A percentile compares a stretch with the other conserved stretches of the same genome.
These are phyloP conservation scores for Osmerus mordax DNA, from an alignment of 2,113 vertebrate genomes.

Conservation along the genomic window DNA sequence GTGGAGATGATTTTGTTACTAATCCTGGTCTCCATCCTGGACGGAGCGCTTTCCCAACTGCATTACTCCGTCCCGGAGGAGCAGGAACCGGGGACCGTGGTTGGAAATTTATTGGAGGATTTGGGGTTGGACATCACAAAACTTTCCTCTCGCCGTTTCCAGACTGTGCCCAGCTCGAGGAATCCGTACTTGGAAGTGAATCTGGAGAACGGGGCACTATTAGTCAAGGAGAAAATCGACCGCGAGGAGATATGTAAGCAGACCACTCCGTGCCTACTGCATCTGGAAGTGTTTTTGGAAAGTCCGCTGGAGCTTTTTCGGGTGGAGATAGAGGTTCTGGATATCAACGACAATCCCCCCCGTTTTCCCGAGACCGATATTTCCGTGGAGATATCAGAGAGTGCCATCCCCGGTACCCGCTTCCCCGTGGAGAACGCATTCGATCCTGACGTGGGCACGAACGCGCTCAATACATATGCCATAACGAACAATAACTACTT, in stretches of 20 bases:
- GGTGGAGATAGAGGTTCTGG: conserved; percentile 94
- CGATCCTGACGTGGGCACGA: conserved; percentile 96
- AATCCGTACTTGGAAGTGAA: conserved; percentile 92
- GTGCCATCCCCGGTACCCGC: conserved; percentile 92
- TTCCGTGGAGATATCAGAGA: conserved; percentile 96
- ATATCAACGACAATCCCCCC: conserved; percentile 97
- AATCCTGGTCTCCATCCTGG: conserved; percentile 80
- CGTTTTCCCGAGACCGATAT: conserved; percentile 91
- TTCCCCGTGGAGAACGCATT: conserved; percentile 96
- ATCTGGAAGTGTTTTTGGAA: conserved; percentile 95
- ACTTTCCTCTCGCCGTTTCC: conserved; percentile 92
- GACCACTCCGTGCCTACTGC: conserved; percentile 85
- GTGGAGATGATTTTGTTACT: conserved; percentile 88
- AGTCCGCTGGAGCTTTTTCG: conserved; percentile 95
- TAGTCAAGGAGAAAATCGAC: conserved; percentile 93
- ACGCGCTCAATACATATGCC: conserved; percentile 91
- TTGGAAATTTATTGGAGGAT: conserved; percentile 96
- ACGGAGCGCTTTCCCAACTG: conserved; percentile 85
- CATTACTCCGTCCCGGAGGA: conserved; percentile 93
- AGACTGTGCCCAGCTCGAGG: conserved; percentile 89
- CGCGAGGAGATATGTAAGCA: conserved; percentile 92
- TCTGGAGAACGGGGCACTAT: conserved; percentile 89
- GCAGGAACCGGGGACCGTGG: conserved; percentile 91
- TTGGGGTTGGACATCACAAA: conserved; percentile 97
- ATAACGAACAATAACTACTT: conserved; percentile 95